phyloP scores from a whole-genome alignment of 1,140 invertebrate genomes.

The Trypoxylus dichotomus region DNA sequence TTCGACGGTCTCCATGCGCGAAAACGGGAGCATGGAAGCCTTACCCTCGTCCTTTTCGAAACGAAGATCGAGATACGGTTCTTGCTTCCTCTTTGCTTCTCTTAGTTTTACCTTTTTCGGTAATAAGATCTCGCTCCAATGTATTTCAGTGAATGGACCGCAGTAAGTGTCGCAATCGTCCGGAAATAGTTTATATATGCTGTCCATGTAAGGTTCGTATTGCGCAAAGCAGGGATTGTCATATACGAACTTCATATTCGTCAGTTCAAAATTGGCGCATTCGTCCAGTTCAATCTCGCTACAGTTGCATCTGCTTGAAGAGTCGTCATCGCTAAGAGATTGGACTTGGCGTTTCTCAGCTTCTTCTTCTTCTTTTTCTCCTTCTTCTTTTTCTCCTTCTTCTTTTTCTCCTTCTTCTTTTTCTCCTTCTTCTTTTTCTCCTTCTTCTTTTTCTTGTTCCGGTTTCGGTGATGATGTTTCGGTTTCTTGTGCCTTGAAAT shows the following conservation, averaged over 20 bases:
- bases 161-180: constrained; percentile 8
- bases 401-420: no score
- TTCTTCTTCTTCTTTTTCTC: no score
- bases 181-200: neutral
- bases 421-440: no score
- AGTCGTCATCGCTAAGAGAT: neutral
- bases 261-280: neutral
- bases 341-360: neutral
- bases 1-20: neutral
- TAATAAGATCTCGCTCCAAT: neutral
- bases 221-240: constrained; percentile 9
- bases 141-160: neutral
- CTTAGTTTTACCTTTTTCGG: constrained; percentile 8
- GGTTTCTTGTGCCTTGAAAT: no score
- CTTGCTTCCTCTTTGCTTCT: neutral
- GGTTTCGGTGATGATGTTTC: no score
- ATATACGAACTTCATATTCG: neutral
- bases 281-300: neutral
- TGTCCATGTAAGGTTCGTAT: constrained; percentile 15
- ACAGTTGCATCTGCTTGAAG: neutral
- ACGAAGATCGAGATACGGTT: neutral
- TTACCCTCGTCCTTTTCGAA: neutral
- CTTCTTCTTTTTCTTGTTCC: neutral
- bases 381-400: no score
- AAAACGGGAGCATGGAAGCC: neutral